A percentile compares a stretch with the other conserved stretches of the same genome.
phyloP scores from a whole-genome alignment of 92 coral and sea anemone genomes.

The Isaurus tuberculatus region DNA sequence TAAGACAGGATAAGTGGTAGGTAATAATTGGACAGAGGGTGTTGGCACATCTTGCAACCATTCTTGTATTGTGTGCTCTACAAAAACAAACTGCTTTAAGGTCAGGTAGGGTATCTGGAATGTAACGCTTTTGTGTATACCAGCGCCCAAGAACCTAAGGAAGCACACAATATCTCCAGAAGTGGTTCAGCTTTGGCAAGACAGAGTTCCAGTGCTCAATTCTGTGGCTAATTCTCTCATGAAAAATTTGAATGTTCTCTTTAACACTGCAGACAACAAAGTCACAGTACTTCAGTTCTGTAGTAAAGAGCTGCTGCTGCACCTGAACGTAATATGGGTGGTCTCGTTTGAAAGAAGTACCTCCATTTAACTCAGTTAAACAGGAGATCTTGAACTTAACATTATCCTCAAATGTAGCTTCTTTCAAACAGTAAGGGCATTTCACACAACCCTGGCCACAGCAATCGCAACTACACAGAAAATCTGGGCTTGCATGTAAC shows the following conservation, averaged over 20 bases:
- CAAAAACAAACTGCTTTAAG: conserved; percentile 51
- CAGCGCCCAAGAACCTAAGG: conserved; percentile 66
- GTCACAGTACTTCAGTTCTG: conserved; percentile 48
- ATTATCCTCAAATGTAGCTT: too few relatives aligned
- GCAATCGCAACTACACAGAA: too few relatives aligned
- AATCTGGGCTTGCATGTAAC: too few relatives aligned
- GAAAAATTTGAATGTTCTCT: conserved; percentile 37
- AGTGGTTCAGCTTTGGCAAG: conserved; percentile 60
- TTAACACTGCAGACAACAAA: conserved; percentile 57
- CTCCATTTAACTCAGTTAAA: too few relatives aligned
- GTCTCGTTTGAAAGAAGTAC: too few relatives aligned
- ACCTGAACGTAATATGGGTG: too few relatives aligned
- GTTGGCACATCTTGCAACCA: conserved; percentile 50
- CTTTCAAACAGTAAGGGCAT: too few relatives aligned
- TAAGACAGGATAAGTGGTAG: conserved; percentile 56
- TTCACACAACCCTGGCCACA: too few relatives aligned
- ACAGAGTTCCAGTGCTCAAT: conserved; percentile 60
- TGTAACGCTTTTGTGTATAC: conserved; percentile 53
- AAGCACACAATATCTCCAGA: conserved; percentile 61
- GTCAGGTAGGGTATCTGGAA: conserved; percentile 2
- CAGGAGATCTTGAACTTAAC: too few relatives aligned
- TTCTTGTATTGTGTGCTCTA: conserved; percentile 17
- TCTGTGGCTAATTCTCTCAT: conserved; percentile 63
- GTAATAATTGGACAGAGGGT: conserved; percentile 34
- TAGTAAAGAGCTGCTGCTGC: conserved; percentile 48